Conservation (phyloP, 2,888 invertebrate genomes). For the Dicranocentrus wangi region DNA sequence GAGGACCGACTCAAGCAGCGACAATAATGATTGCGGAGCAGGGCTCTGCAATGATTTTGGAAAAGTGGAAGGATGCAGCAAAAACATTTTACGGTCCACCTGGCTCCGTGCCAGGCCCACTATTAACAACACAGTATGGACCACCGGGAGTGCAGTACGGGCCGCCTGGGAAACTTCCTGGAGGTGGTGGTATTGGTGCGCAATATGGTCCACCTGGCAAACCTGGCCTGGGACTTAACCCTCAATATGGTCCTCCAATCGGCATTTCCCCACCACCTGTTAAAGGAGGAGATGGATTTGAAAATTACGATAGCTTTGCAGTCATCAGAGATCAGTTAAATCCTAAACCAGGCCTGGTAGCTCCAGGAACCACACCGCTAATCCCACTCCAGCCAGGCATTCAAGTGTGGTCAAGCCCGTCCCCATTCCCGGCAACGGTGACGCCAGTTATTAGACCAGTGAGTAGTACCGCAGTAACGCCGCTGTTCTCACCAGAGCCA, state of each 20-base stretch:
- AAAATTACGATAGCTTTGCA: slow-evolving; percentile 51
- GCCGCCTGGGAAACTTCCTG: slow-evolving; percentile 15
- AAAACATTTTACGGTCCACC: slow-evolving; percentile 28
- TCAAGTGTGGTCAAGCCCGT: slow-evolving; percentile 21
- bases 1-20: slow-evolving; percentile 49
- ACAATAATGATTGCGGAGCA: slow-evolving; percentile 62
- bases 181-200: neutral
- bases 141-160: slow-evolving; percentile 25
- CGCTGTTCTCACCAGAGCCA: slow-evolving; percentile 1
- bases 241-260: slow-evolving; percentile 24
- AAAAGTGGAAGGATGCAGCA: slow-evolving; percentile 31
- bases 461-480: neutral
- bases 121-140: slow-evolving; percentile 17
- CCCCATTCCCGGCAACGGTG: neutral
- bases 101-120: slow-evolving; percentile 17
- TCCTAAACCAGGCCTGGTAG: no score
- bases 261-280: slow-evolving; percentile 6
- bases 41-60: slow-evolving; percentile 30
- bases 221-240: neutral
- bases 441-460: neutral
- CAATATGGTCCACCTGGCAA: neutral
- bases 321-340: slow-evolving; percentile 32
- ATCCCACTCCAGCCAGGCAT: slow-evolving; percentile 18
- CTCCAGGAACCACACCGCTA: slow-evolving; percentile 31
- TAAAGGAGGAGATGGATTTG: slow-evolving; percentile 19